phyloP scores from a whole-genome alignment of 1,140 invertebrate genomes.

The Reticulitermes speratus region DNA sequence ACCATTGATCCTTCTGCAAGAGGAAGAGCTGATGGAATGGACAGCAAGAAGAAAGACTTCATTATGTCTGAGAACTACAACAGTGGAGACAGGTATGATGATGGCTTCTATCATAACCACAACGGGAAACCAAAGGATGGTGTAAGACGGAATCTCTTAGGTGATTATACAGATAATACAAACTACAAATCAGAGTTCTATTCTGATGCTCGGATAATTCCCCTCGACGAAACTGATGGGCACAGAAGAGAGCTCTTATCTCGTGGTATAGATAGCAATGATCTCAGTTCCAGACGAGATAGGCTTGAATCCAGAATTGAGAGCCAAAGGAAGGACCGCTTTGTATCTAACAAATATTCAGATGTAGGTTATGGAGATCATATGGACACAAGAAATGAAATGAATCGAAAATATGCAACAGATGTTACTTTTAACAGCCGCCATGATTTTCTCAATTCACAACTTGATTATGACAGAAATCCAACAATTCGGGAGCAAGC shows the following conservation, averaged over 20 bases:
- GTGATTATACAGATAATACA: too few species aligned
- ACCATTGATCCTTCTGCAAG: constrained; percentile 51
- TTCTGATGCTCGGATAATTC: not conserved
- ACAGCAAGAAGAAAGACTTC: constrained; percentile 46
- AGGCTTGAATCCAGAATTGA: constrained; percentile 68
- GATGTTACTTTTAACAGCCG: constrained; percentile 24
- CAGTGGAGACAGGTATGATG: not conserved
- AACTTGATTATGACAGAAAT: constrained; percentile 23
- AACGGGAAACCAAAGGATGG: not conserved
- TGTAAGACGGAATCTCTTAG: not conserved
- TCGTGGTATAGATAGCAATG: constrained; percentile 43
- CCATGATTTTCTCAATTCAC: constrained; percentile 28
- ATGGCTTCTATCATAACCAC: not conserved
- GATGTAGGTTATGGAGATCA: not conserved
- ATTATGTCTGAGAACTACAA: not conserved
- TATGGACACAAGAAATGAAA: constrained; percentile 3
- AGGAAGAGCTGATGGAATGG: constrained; percentile 66
- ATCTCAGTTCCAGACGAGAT: constrained; percentile 68
- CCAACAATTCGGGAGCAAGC: not conserved
- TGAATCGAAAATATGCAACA: not conserved
- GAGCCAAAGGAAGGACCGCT: constrained; percentile 28
- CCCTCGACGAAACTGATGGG: not conserved
- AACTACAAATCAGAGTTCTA: not conserved
- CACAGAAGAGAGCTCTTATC: constrained; percentile 12
- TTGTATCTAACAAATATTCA: not conserved